phyloP scores from a whole-genome alignment of 1,140 invertebrate species.

The Cotesia typhae region DNA sequence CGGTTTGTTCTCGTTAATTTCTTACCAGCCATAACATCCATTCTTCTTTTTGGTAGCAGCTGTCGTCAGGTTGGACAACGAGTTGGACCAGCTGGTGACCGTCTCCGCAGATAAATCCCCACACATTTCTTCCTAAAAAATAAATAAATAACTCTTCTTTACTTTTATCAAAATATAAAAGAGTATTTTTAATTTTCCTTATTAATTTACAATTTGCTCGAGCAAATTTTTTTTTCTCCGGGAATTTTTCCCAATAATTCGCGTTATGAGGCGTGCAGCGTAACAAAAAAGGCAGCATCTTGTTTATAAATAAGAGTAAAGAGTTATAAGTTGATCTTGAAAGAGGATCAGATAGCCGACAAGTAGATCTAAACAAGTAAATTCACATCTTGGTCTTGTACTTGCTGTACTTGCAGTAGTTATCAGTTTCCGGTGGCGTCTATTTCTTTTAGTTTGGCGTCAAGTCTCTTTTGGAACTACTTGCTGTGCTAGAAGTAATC shows the following conservation, averaged over 20 bases:
- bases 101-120: slow-evolving; percentile 36
- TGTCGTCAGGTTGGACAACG: slow-evolving; percentile 67
- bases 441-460: slow-evolving; percentile 43
- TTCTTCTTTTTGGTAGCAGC: slow-evolving; percentile 62
- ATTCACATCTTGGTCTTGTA: slow-evolving; percentile 49
- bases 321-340: background rate
- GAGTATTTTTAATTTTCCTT: slow-evolving; percentile 36
- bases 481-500: background rate
- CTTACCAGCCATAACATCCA: slow-evolving; percentile 45
- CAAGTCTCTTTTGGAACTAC: too few relatives aligned
- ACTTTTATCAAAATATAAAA: background rate
- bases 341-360: slow-evolving; percentile 8
- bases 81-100: slow-evolving; percentile 68
- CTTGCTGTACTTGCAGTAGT: slow-evolving; percentile 46
- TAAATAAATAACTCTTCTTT: background rate
- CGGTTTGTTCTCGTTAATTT: slow-evolving; percentile 33
- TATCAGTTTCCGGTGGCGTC: slow-evolving; percentile 60
- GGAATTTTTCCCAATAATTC: too few relatives aligned
- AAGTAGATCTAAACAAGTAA: slow-evolving; percentile 15
- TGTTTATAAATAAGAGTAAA: background rate
- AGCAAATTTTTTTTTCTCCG: too few relatives aligned
- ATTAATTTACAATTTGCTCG: slow-evolving; percentile 32
- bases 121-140: background rate
- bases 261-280: too few relatives aligned
- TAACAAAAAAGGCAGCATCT: too few relatives aligned